Evolutionary conservation across 2,888 invertebrate species (phyloP).

Genomic region (Malthinus flaveolus): DNA sequence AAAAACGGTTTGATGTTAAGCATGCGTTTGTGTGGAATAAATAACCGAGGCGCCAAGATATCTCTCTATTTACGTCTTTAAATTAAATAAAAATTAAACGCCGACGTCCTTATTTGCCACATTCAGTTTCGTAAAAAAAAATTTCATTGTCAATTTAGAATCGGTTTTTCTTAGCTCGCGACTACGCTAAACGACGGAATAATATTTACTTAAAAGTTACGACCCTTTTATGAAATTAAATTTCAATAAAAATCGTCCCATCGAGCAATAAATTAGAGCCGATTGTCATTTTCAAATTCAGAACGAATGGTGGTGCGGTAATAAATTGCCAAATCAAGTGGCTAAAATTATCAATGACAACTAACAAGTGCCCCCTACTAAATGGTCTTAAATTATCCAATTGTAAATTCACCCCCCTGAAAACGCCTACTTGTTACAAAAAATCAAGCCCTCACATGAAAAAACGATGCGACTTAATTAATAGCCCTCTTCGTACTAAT

Average conservation of each 20-base stretch:
- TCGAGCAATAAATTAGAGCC: no score
- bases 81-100: neutral
- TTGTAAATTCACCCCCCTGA: slow-evolving; percentile 27
- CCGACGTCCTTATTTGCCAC: neutral
- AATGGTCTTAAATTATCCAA: slow-evolving; percentile 36
- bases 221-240: no score
- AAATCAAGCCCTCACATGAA: slow-evolving; percentile 32
- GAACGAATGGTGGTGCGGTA: no score
- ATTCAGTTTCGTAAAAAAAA: neutral
- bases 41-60: slow-evolving; percentile 17
- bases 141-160: no score
- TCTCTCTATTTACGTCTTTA: neutral
- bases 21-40: slow-evolving; percentile 17
- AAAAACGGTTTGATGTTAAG: slow-evolving; percentile 13
- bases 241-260: no score
- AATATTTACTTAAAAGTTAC: no score
- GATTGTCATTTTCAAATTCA: no score
- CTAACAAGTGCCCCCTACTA: slow-evolving; percentile 19
- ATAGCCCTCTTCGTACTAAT: slow-evolving; percentile 38
- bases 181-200: no score
- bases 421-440: slow-evolving; percentile 28
- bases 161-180: no score
- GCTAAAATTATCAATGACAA: slow-evolving; percentile 23
- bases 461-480: slow-evolving; percentile 39
- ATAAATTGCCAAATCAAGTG: slow-evolving; percentile 13